phyloP scores from a whole-genome alignment of 2,113 vertebrate species.

The Dendropsophus ebraccatus region DNA sequence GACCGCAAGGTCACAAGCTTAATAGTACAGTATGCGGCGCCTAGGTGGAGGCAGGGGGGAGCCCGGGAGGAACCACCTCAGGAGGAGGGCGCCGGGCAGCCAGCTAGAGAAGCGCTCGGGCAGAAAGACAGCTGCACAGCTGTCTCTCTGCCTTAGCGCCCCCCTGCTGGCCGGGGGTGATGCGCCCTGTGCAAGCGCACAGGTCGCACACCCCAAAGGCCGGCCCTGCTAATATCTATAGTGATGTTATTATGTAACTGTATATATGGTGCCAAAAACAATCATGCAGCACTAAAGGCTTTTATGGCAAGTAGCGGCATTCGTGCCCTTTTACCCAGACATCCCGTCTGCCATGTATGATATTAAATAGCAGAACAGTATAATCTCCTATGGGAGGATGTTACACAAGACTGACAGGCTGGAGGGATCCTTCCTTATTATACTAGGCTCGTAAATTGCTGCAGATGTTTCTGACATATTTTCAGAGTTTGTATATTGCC shows the following conservation, averaged over 20 bases:
- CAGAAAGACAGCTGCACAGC: too few species aligned
- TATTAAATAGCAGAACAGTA: background rate
- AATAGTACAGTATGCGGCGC: too few species aligned
- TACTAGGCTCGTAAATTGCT: background rate
- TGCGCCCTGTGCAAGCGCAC: too few species aligned
- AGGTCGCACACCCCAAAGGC: background rate
- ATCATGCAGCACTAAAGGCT: conserved; percentile 1
- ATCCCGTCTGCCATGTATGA: background rate
- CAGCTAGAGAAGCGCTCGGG: too few species aligned
- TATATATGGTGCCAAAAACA: background rate
- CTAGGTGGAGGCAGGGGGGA: too few species aligned
- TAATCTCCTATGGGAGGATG: background rate
- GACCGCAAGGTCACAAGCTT: too few species aligned
- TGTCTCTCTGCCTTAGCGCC: too few species aligned
- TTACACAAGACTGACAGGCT: background rate
- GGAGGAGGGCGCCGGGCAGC: too few species aligned
- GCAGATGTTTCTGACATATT: background rate
- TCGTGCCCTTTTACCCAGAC: conserved; percentile 7
- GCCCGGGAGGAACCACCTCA: too few species aligned
- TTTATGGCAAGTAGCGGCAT: background rate
- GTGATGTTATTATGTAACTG: background rate
- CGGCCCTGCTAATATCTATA: background rate
- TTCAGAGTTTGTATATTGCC: too few species aligned
- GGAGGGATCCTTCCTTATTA: background rate
- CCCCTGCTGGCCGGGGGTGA: too few species aligned